Evolutionary conservation across 2,797 vertebrate species (phyloP).

Genomic region (Myripristis murdjan): DNA sequence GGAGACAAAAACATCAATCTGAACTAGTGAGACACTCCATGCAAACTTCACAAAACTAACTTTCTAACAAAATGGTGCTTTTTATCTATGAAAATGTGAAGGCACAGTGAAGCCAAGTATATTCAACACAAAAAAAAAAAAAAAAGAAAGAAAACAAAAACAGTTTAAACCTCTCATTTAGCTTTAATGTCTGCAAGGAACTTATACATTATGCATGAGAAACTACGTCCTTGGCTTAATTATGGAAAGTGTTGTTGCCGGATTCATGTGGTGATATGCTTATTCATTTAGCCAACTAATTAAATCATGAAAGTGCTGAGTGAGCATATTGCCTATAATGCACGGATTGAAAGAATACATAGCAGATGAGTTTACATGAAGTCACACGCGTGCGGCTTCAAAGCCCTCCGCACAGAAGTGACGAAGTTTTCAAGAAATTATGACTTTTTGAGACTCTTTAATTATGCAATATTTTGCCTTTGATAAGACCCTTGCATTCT

Average conservation of each 20-base stretch:
- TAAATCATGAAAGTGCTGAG: slow-evolving; percentile 66
- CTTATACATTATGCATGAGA: slow-evolving; percentile 74
- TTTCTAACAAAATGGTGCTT: background rate
- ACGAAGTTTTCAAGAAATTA: slow-evolving; percentile 25
- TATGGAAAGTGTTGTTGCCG: slow-evolving; percentile 47
- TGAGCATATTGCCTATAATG: slow-evolving; percentile 30
- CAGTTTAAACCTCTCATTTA: slow-evolving; percentile 24
- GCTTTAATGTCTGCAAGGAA: slow-evolving; percentile 20
- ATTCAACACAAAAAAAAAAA: slow-evolving; percentile 6
- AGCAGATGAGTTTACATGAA: slow-evolving; percentile 15
- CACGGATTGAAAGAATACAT: slow-evolving; percentile 64
- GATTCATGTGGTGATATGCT: slow-evolving; percentile 55
- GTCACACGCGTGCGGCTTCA: slow-evolving; percentile 45
- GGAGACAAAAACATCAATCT: background rate
- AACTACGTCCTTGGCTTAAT: slow-evolving; percentile 63
- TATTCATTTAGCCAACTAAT: slow-evolving; percentile 75
- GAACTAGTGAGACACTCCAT: background rate
- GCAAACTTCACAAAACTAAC: slow-evolving; percentile 18
- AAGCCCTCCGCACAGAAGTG: slow-evolving; percentile 47
- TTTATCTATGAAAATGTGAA: background rate
- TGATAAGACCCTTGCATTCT: slow-evolving; percentile 25
- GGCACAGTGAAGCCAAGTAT: background rate
- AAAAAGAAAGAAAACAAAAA: too few species aligned
- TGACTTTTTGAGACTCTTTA: background rate
- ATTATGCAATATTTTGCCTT: slow-evolving; percentile 20